Evolutionary conservation across 53 echinoderm and acorn worm genomes (phyloP).

Genomic region (Patiria pectinifera): DNA sequence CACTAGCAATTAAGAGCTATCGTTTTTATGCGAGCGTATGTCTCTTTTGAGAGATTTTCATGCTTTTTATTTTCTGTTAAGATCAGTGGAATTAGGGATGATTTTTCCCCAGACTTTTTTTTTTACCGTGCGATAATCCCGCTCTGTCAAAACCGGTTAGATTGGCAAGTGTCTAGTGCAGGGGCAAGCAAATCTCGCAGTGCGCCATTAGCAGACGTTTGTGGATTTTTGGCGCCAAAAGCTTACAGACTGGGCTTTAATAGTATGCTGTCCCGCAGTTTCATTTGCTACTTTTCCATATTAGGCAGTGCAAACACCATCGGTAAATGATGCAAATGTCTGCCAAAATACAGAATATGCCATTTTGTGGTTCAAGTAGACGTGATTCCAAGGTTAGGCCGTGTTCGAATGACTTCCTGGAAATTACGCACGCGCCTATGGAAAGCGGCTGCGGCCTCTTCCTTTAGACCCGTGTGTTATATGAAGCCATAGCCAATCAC

Average conservation of each 20-base stretch:
- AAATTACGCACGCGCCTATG: no score
- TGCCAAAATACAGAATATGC: neutral
- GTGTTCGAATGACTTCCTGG: no score
- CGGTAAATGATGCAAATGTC: neutral
- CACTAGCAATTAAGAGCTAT: conserved; percentile 6
- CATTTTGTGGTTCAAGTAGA: no score
- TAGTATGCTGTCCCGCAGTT: neutral
- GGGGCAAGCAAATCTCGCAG: neutral
- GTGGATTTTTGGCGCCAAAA: conserved; percentile 12
- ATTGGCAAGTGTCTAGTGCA: neutral
- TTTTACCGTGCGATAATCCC: neutral
- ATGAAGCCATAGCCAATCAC: no score
- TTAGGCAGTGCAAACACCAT: neutral
- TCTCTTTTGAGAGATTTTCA: neutral
- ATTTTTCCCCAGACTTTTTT: neutral
- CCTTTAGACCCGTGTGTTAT: no score
- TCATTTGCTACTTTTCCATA: neutral
- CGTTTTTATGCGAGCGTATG: neutral
- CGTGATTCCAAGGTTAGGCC: no score
- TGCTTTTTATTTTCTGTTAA: neutral
- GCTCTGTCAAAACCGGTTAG: conserved; percentile 8
- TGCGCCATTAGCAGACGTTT: neutral
- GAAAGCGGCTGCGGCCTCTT: no score
- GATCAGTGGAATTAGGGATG: neutral
- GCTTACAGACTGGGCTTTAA: neutral